Percentiles rank a stretch among this genome's conserved stretches.
phyloP scores from a whole-genome alignment of 2,888 invertebrate species.

The Selenia dentaria region DNA sequence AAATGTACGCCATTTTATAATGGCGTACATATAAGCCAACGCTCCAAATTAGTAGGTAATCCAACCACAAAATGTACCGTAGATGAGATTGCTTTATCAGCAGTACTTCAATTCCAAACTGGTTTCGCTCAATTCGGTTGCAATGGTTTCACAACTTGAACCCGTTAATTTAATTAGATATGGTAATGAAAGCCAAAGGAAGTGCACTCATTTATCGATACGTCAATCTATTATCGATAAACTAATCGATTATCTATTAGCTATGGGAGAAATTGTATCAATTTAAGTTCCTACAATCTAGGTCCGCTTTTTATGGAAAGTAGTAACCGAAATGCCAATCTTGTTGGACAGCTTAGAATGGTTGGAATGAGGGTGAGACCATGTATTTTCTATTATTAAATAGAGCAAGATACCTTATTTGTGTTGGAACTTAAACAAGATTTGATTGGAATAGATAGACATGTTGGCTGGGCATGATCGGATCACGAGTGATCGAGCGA shows the following conservation, averaged over 20 bases:
- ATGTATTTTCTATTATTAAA: constrained; percentile 16
- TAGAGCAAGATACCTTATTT: constrained; percentile 18
- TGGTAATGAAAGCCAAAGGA: constrained; percentile 12
- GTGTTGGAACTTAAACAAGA: constrained; percentile 2
- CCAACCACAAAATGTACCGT: too few species aligned
- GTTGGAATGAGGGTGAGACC: constrained; percentile 4
- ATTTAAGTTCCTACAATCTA: constrained; percentile 2
- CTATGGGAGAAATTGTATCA: neutral
- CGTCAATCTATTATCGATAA: neutral
- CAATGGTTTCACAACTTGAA: constrained; percentile 5
- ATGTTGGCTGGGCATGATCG: neutral
- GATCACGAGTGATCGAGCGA: too few species aligned
- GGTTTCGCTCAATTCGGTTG: constrained; percentile 8
- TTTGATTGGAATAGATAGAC: constrained; percentile 10
- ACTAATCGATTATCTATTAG: constrained; percentile 8
- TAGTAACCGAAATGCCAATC: constrained; percentile 10
- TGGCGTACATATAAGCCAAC: too few species aligned
- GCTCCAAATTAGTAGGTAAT: too few species aligned
- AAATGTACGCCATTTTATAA: too few species aligned
- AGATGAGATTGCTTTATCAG: constrained; percentile 4
- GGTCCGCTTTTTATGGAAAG: constrained; percentile 25
- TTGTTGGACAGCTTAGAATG: neutral
- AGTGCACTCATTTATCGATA: constrained; percentile 10
- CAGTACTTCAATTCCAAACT: neutral
- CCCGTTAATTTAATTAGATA: constrained; percentile 16